These are phyloP conservation scores for Formicarius rufipectus DNA, from an alignment of 2,113 vertebrate species.

Conservation along the genomic window DNA sequence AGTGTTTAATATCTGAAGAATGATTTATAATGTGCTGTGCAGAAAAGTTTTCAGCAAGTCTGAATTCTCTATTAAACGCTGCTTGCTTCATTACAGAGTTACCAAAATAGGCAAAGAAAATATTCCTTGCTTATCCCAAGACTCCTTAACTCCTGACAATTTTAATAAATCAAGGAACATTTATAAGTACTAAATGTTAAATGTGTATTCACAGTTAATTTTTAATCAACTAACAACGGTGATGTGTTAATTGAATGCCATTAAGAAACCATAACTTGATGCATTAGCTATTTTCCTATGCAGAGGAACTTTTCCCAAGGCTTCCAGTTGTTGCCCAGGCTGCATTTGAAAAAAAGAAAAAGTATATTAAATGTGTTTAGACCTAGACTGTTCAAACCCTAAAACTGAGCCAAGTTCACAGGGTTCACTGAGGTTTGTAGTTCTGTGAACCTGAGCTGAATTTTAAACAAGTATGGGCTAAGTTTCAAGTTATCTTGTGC, in stretches of 20 bases:
- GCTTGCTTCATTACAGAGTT: conserved; percentile 51
- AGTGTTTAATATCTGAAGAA: conserved; percentile 62
- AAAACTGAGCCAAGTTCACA: conserved; percentile 25
- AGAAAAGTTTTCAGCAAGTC: conserved; percentile 66
- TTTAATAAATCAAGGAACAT: conserved; percentile 80
- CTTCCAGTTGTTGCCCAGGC: conserved; percentile 63
- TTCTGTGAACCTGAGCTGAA: conserved; percentile 1
- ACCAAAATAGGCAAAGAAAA: conserved; percentile 66
- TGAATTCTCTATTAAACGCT: conserved; percentile 65
- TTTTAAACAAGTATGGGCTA: conserved; percentile 18
- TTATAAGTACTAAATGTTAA: conserved; percentile 79
- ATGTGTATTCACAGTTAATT: conserved; percentile 80
- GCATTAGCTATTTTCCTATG: conserved; percentile 73
- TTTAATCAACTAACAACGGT: conserved; percentile 81
- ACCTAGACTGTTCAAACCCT: conserved; percentile 19
- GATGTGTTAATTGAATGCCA: conserved; percentile 80
- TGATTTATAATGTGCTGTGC: conserved; percentile 70
- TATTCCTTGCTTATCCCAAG: conserved; percentile 72
- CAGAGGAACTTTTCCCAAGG: conserved; percentile 70
- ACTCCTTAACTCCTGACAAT: conserved; percentile 73
- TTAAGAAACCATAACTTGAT: conserved; percentile 79
- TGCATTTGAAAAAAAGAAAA: conserved; percentile 40
- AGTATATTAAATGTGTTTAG: conserved; percentile 31
- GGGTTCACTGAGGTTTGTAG: conserved; percentile 4
- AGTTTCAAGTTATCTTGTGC: conserved; percentile 2